Conservation (phyloP, 2,888 invertebrate genomes). For the Sphaerophoria rueppellii region DNA sequence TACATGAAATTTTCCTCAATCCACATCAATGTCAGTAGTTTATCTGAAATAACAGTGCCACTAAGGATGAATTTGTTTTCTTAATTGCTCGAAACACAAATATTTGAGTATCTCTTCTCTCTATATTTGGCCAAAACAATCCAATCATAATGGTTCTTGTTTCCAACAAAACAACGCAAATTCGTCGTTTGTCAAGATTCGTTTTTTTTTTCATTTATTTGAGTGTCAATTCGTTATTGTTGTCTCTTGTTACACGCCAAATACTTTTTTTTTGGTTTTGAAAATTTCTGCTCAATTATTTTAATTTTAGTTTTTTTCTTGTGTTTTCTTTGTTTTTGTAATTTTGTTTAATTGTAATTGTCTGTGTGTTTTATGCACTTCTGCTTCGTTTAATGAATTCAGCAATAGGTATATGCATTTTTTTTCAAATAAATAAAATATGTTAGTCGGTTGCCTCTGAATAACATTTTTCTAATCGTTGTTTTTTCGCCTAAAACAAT, state of each 20-base stretch:
- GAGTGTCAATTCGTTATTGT: slow-evolving; percentile 42
- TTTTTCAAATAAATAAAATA: neutral
- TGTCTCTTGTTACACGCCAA: slow-evolving; percentile 50
- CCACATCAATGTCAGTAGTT: no score
- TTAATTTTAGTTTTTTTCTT: slow-evolving; percentile 4
- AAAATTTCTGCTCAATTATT: slow-evolving; percentile 27
- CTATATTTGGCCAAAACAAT: slow-evolving; percentile 14
- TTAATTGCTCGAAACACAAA: slow-evolving; percentile 2
- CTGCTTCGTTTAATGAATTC: slow-evolving; percentile 48
- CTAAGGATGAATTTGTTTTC: neutral
- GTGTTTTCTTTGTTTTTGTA: slow-evolving; percentile 28
- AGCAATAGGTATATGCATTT: neutral
- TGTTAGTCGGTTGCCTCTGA: neutral
- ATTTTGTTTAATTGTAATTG: slow-evolving; percentile 43
- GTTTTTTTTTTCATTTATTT: slow-evolving; percentile 30
- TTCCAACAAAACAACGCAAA: neutral
- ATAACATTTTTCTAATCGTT: neutral
- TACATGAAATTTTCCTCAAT: no score
- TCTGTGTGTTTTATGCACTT: slow-evolving; percentile 67
- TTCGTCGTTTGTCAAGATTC: neutral
- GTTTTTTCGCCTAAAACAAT: no score
- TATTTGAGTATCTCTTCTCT: neutral
- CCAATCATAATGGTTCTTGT: slow-evolving; percentile 30
- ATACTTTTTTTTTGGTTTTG: neutral
- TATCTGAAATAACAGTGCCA: neutral